These are phyloP conservation scores for Pristionchus arcanus DNA, from an alignment of 2,888 invertebrate genomes.

Conservation along the genomic window DNA sequence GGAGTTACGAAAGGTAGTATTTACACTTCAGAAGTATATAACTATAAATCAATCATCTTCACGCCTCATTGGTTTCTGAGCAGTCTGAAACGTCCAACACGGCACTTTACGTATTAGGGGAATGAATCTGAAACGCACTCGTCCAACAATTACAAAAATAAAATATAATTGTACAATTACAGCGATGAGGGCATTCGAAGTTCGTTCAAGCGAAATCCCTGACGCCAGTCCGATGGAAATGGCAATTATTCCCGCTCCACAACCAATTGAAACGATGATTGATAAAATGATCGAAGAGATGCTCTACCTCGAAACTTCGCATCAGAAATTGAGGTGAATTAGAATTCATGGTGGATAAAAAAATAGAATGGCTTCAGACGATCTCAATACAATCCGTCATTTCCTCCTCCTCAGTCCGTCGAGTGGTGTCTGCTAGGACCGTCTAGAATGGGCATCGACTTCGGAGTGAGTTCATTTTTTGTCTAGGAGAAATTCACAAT, in stretches of 20 bases:
- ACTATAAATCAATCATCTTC: no score
- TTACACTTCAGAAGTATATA: neutral
- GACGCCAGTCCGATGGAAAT: neutral
- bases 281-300: conserved; percentile 3
- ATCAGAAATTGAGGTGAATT: conserved; percentile 40
- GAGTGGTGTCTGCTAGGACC: conserved; percentile 43
- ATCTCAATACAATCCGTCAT: conserved; percentile 4
- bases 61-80: no score
- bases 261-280: neutral
- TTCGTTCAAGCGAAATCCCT: neutral
- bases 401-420: neutral
- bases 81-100: no score
- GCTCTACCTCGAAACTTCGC: neutral
- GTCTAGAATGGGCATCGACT: conserved; percentile 31
- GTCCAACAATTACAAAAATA: neutral
- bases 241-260: neutral
- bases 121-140: no score
- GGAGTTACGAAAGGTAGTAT: neutral
- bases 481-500: no score
- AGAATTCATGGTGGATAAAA: neutral
- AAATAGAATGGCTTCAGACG: neutral
- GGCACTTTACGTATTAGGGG: neutral
- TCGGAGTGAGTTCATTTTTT: neutral
- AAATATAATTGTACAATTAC: neutral
- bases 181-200: neutral